Conservation (phyloP, 1,140 invertebrate genomes). For the Ruditapes philippinarum region DNA sequence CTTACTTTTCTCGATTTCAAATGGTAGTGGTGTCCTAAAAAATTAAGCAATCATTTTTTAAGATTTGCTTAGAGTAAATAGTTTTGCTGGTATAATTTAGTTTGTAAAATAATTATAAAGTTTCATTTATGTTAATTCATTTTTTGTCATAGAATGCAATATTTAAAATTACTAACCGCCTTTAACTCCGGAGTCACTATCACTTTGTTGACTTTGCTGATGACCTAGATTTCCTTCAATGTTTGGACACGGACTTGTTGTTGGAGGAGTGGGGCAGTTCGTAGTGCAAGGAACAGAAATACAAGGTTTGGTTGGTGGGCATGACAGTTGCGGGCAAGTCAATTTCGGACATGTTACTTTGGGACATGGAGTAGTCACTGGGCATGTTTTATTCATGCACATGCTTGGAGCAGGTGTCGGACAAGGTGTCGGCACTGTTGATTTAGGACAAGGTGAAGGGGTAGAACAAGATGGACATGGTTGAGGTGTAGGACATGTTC, state of each 20-base stretch:
- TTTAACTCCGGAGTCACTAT: neutral
- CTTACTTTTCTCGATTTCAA: too few species aligned
- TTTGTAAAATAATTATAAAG: too few species aligned
- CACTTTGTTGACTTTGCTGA: neutral
- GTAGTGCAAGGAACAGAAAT: neutral
- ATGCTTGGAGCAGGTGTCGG: neutral
- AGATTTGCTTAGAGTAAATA: too few species aligned
- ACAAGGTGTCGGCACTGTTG: neutral
- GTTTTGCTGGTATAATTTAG: too few species aligned
- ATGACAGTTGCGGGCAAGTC: neutral
- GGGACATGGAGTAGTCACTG: conserved; percentile 15
- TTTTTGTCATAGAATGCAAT: too few species aligned
- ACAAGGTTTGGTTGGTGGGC: neutral
- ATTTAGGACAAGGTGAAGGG: neutral
- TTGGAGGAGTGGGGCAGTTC: neutral
- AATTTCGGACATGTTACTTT: neutral
- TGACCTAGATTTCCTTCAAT: neutral
- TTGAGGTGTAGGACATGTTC: neutral
- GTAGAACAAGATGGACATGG: neutral
- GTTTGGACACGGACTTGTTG: neutral
- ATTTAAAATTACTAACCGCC: conserved; percentile 6
- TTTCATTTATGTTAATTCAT: too few species aligned
- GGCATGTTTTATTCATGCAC: conserved; percentile 19
- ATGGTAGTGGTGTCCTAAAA: too few species aligned
- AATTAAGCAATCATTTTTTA: too few species aligned